Conservation (phyloP, 2,797 vertebrate genomes). For the Sebastes itinus region DNA sequence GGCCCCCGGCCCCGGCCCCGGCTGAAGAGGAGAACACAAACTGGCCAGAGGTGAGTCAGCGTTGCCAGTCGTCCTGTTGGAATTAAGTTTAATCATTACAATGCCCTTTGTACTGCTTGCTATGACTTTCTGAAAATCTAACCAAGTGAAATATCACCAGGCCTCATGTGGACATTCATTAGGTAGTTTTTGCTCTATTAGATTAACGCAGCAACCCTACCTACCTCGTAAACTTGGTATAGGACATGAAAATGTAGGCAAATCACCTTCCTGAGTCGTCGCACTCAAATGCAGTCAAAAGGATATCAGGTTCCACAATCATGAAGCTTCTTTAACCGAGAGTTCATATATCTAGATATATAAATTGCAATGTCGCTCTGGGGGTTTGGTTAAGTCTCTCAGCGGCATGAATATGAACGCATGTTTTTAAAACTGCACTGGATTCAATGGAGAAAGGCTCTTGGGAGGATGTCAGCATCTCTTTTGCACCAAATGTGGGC, state of each 20-base stretch:
- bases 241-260: slow-evolving; percentile 63
- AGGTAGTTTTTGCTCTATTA: background rate
- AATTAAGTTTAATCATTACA: background rate
- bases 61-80: background rate
- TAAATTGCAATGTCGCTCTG: background rate
- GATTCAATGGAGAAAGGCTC: slow-evolving; percentile 29
- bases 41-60: slow-evolving; percentile 58
- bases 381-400: background rate
- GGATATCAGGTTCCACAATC: slow-evolving; percentile 14
- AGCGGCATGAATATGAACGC: slow-evolving; percentile 19
- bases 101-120: background rate
- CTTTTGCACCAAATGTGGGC: slow-evolving; percentile 53
- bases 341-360: background rate
- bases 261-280: slow-evolving; percentile 38
- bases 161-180: background rate
- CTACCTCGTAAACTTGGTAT: background rate
- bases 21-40: slow-evolving; percentile 36
- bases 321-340: background rate
- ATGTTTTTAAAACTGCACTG: slow-evolving; percentile 22
- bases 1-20: slow-evolving; percentile 60
- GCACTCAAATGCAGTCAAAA: slow-evolving; percentile 15
- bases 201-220: background rate
- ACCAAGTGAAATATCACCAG: background rate
- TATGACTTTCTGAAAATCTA: background rate
- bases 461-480: slow-evolving; percentile 53